Conservation (phyloP, 2,797 vertebrate species). For the Gouania willdenowi region DNA sequence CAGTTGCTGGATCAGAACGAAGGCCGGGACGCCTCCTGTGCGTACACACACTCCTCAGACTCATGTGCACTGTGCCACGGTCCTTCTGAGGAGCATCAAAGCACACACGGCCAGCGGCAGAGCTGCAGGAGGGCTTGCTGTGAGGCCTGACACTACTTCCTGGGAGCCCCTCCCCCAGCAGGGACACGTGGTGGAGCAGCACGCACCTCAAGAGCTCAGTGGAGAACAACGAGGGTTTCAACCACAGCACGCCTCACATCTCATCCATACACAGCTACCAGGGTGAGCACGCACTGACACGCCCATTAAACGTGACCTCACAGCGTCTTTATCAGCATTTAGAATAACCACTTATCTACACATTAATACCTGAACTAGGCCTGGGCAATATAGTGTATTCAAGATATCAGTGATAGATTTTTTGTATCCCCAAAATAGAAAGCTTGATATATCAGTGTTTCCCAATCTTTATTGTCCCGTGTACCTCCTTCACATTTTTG, state of each 20-base stretch:
- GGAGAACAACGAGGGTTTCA: slow-evolving; percentile 83
- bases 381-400: no score
- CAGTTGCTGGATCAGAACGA: slow-evolving; percentile 86
- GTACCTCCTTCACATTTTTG: no score
- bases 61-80: slow-evolving; percentile 81
- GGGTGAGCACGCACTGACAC: slow-evolving; percentile 85
- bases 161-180: slow-evolving; percentile 82
- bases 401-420: no score
- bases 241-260: slow-evolving; percentile 83
- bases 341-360: no score
- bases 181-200: slow-evolving; percentile 86
- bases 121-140: slow-evolving; percentile 87
- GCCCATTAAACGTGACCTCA: no score
- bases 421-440: no score
- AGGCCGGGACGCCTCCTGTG: slow-evolving; percentile 81
- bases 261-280: slow-evolving; percentile 84
- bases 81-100: slow-evolving; percentile 73
- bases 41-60: slow-evolving; percentile 84
- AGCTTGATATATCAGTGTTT: no score
- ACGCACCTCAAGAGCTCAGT: slow-evolving; percentile 83
- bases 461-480: no score
- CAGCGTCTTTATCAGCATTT: no score
- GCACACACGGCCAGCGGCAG: slow-evolving; percentile 71
- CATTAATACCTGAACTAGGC: no score
- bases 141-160: slow-evolving; percentile 90